Percentiles rank a stretch among this genome's conserved stretches.
Conservation (phyloP, 2,888 invertebrate genomes). For the Nomada goodeniana region DNA sequence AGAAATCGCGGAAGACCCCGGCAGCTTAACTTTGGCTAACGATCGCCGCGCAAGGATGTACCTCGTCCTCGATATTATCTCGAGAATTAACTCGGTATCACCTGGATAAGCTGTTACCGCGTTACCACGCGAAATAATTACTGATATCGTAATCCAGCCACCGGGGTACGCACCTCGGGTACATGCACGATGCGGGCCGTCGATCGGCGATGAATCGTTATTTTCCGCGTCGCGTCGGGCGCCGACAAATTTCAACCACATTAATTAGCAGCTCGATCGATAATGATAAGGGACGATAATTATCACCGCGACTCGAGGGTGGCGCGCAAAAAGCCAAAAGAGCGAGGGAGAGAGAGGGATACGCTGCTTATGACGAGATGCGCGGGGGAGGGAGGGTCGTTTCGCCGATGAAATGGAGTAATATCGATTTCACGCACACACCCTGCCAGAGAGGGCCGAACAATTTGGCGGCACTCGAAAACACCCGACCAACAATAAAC, state of each 20-base stretch:
- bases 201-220: slow-evolving; percentile 33
- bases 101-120: background rate
- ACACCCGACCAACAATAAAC: slow-evolving; percentile 43
- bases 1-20: slow-evolving; percentile 44
- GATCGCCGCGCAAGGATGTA: slow-evolving; percentile 37
- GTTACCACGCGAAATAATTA: slow-evolving; percentile 16
- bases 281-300: slow-evolving; percentile 53
- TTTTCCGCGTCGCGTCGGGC: slow-evolving; percentile 25
- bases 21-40: slow-evolving; percentile 50
- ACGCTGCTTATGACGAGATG: background rate
- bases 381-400: slow-evolving; percentile 1
- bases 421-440: slow-evolving; percentile 56
- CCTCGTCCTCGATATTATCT: slow-evolving; percentile 6
- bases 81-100: too few species aligned
- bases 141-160: background rate
- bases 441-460: background rate
- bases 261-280: slow-evolving; percentile 54
- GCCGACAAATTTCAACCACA: slow-evolving; percentile 50
- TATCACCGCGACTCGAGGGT: slow-evolving; percentile 36
- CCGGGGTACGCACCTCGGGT: too few species aligned
- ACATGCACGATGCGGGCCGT: slow-evolving; percentile 5
- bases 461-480: slow-evolving; percentile 22
- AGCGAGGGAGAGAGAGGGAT: background rate
- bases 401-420: slow-evolving; percentile 41
- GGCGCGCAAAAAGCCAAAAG: slow-evolving; percentile 1